Conservation (phyloP, 2,797 vertebrate species). For the Lepus oiostolus region DNA sequence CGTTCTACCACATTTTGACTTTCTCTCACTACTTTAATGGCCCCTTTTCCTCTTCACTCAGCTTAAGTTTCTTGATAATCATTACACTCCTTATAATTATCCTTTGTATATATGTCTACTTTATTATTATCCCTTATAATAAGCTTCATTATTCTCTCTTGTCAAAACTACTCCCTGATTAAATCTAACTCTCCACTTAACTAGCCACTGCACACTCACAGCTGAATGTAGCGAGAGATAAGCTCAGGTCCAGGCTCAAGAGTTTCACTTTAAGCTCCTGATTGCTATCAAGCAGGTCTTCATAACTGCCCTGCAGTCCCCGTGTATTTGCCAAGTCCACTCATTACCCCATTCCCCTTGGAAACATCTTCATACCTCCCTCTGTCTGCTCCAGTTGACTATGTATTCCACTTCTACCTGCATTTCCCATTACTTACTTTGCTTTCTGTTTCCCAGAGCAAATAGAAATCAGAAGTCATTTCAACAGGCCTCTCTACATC, state of each 20-base stretch:
- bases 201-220: not conserved
- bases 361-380: not conserved
- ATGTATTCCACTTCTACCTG: not conserved
- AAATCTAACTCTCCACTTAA: not conserved
- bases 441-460: not conserved
- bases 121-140: not conserved
- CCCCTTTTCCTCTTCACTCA: not conserved
- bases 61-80: not conserved
- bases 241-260: not conserved
- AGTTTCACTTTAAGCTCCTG: not conserved
- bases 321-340: not conserved
- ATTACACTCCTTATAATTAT: not conserved
- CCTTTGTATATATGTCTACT: not conserved
- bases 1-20: not conserved
- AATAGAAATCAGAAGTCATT: not conserved
- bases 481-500: not conserved
- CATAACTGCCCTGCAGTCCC: not conserved
- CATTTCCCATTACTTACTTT: not conserved
- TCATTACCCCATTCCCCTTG: not conserved
- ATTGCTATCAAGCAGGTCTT: not conserved
- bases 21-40: not conserved
- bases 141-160: not conserved
- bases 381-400: not conserved
- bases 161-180: not conserved
- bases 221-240: not conserved